These are phyloP conservation scores for Leptonema lineaticorne DNA, from an alignment of 1,140 invertebrate genomes.

Conservation along the genomic window DNA sequence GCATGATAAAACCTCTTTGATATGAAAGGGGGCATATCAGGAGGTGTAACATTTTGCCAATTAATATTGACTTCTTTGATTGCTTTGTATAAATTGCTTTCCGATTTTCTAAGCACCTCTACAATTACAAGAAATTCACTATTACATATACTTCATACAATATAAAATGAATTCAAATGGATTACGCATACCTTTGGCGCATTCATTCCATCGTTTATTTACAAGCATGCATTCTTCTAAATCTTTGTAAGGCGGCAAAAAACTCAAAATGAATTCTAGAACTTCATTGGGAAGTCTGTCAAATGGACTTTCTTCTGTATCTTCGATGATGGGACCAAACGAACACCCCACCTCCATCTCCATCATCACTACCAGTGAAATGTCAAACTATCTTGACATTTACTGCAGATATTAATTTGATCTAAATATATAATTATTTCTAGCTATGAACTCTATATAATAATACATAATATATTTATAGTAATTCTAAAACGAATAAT, in stretches of 20 bases:
- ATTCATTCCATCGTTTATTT: conserved; percentile 79
- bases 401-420: no score
- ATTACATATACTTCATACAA: not conserved
- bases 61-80: conserved; percentile 67
- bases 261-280: conserved; percentile 85
- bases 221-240: conserved; percentile 82
- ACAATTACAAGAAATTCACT: conserved; percentile 44
- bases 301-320: conserved; percentile 9
- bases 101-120: conserved; percentile 73
- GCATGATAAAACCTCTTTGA: conserved; percentile 90
- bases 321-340: not conserved
- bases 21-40: conserved; percentile 66
- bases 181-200: conserved; percentile 71
- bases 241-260: conserved; percentile 88
- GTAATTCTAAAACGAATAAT: no score
- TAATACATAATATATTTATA: no score
- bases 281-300: conserved; percentile 87
- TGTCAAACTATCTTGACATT: not conserved
- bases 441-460: no score
- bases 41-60: conserved; percentile 63
- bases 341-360: not conserved
- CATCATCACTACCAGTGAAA: not conserved
- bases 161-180: not conserved
- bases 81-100: conserved; percentile 67
- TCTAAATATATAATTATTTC: no score